Percentiles rank a stretch among this genome's conserved stretches.
phyloP scores from a whole-genome alignment of 2,797 vertebrate species.

The Mallotus villosus region DNA sequence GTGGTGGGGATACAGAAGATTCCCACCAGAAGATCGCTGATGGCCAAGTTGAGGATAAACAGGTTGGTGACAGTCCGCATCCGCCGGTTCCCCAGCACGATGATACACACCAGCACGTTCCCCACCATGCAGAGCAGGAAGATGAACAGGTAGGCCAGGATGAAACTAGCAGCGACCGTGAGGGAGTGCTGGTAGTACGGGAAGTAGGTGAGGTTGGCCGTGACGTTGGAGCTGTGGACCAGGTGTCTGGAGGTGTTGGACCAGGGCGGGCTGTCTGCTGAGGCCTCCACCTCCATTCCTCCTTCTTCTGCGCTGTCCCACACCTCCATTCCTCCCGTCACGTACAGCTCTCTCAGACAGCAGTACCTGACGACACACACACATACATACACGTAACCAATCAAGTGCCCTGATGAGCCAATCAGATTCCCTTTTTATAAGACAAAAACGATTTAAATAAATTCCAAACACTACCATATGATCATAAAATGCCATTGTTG shows the following conservation, averaged over 20 bases:
- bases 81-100: slow-evolving; percentile 55
- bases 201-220: slow-evolving; percentile 80
- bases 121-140: slow-evolving; percentile 91
- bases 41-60: slow-evolving; percentile 65
- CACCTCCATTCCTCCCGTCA: no score
- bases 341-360: no score
- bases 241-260: not conserved
- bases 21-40: slow-evolving; percentile 65
- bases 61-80: slow-evolving; percentile 67
- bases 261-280: no score
- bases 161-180: slow-evolving; percentile 81
- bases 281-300: no score
- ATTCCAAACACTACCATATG: no score
- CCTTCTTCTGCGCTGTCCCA: no score
- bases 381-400: no score
- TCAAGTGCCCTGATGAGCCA: no score
- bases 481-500: no score
- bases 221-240: slow-evolving; percentile 23
- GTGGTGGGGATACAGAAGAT: slow-evolving; percentile 65
- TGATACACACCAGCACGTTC: slow-evolving; percentile 72
- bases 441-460: no score
- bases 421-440: no score
- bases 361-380: no score
- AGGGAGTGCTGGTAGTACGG: slow-evolving; percentile 88
- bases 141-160: slow-evolving; percentile 87